Base-by-base conservation (phyloP, 2,113 vertebrate genomes). In the Hiodon tergisus region DNA sequence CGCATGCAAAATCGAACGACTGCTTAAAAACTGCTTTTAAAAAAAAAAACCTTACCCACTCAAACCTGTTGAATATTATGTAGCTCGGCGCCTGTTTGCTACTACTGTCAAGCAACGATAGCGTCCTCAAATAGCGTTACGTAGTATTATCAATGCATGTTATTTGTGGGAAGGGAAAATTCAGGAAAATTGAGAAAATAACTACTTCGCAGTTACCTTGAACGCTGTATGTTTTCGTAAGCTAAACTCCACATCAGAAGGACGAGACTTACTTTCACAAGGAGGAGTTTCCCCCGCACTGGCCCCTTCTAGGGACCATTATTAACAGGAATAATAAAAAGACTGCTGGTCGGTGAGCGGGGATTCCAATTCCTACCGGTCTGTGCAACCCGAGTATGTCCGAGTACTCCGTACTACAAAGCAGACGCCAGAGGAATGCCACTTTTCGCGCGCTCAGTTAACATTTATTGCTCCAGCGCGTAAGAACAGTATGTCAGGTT, bases 401-500 rank as follows among this genome's bases (percentile, higher is more conserved):
- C 47, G 48, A 4, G 5, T n/a, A 17, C 67, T 69, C 31, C 31
- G 31, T 2, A 31, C 31, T 31, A 8, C 67, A 69, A 54, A 53
- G 67, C 17, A 53, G 5, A 46, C 7, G 62, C 63, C 46, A 66
- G 10, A 47, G 63, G 63, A 66, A 66, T 66, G 63, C 48, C 48
- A 0, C 48, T 4, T 10, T 11, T 47, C 46, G 63, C 63, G 9
- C 46, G 3, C 63, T 6, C 7, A 11, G 63, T n/a, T 17, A 47
- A 8, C 63, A 10, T 48, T 66, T 66, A 66, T 47, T 66, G 31
- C 63, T 47, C 63, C 52, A 7, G 54, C 48, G 70, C 46, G n/a
- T 72, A n/a, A 50, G 31, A 47, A n/a, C 53, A 10, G 69, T 47
- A 47, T 6, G 79, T 80, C 84, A 87, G 80, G 77, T 81, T 81